These are phyloP conservation scores for Etheostoma perlongum DNA, from an alignment of 2,797 vertebrate genomes.

Conservation along the genomic window DNA sequence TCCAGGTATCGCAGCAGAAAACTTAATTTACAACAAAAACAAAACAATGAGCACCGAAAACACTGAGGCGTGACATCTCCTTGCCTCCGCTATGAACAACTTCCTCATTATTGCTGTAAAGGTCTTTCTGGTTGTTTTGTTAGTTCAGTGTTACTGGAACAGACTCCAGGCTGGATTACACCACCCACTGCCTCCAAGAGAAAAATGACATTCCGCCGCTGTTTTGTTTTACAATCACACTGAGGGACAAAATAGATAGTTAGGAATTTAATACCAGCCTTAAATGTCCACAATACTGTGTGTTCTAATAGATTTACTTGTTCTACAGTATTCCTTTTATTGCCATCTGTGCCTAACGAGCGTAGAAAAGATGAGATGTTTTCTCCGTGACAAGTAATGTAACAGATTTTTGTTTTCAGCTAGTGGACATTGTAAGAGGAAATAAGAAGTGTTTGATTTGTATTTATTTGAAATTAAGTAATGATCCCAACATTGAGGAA, in stretches of 20 bases:
- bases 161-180: slow-evolving; percentile 46
- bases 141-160: slow-evolving; percentile 52
- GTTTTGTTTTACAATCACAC: slow-evolving; percentile 58
- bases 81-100: slow-evolving; percentile 32
- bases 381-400: slow-evolving; percentile 5
- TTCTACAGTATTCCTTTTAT: slow-evolving; percentile 27
- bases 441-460: slow-evolving; percentile 3
- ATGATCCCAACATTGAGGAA: not conserved
- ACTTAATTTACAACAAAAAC: too few relatives aligned
- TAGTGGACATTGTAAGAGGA: slow-evolving; percentile 7
- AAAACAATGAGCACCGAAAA: too few relatives aligned
- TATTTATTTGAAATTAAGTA: slow-evolving; percentile 18
- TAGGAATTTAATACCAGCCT: slow-evolving; percentile 45
- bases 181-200: slow-evolving; percentile 47
- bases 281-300: slow-evolving; percentile 33
- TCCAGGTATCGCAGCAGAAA: too few relatives aligned
- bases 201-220: slow-evolving; percentile 52
- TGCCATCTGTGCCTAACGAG: slow-evolving; percentile 17
- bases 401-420: slow-evolving; percentile 25
- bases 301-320: slow-evolving; percentile 35
- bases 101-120: slow-evolving; percentile 60
- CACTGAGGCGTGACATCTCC: slow-evolving; percentile 4
- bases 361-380: slow-evolving; percentile 4
- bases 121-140: slow-evolving; percentile 52
- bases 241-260: slow-evolving; percentile 47